Conservation (phyloP, 64 coral and sea anemone genomes). For the Astreopora myriophthalma region DNA sequence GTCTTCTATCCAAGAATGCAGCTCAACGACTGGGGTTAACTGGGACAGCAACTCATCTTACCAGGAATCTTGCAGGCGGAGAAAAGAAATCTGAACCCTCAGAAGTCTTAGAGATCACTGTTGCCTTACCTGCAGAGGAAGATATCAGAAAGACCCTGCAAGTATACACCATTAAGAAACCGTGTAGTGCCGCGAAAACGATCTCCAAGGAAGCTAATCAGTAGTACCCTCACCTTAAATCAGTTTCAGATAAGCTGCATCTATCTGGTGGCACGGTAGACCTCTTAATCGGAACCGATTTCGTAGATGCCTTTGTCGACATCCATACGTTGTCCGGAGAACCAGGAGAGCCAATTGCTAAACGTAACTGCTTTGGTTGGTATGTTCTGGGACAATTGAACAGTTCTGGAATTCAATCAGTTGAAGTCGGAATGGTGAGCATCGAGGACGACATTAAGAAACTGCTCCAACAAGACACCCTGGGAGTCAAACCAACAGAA, state of each 20-base stretch:
- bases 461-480: conserved; percentile 47
- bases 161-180: too few species aligned
- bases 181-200: too few species aligned
- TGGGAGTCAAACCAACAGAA: conserved; percentile 68
- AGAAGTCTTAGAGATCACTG: conserved; percentile 37
- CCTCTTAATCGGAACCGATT: conserved; percentile 15
- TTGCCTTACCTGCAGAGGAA: not conserved
- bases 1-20: conserved; percentile 52
- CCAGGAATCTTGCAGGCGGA: not conserved
- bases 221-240: too few species aligned
- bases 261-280: not conserved
- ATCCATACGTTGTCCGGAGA: not conserved
- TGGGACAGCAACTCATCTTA: not conserved
- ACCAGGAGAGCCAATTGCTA: conserved; percentile 54
- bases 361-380: conserved; percentile 65
- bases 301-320: conserved; percentile 19
- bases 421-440: not conserved
- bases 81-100: conserved; percentile 38
- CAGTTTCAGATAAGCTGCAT: not conserved
- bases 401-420: conserved; percentile 15
- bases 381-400: conserved; percentile 58
- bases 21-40: conserved; percentile 35
- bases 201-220: too few species aligned
- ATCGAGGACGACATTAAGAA: conserved; percentile 40
- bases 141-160: too few species aligned